Conservation (phyloP, 1,140 invertebrate species). For the Macrocentrus cingulum region DNA sequence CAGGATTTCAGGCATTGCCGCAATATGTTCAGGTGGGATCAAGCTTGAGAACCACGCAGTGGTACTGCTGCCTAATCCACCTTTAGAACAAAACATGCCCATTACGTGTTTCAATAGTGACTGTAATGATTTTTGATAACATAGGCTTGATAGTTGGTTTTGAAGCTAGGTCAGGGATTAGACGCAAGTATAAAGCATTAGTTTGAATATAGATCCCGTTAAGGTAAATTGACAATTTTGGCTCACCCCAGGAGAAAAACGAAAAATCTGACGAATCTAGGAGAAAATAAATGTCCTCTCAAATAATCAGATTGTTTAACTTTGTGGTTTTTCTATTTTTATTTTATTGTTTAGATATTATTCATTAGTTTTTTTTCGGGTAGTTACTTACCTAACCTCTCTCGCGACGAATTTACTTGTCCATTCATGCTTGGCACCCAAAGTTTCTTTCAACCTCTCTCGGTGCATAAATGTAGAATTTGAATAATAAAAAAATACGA, state of each 20-base stretch:
- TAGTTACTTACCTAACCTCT: constrained; percentile 50
- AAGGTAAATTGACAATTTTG: neutral
- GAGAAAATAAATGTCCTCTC: neutral
- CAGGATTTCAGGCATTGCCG: constrained; percentile 38
- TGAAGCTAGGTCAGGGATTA: neutral
- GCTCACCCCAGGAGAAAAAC: constrained; percentile 3
- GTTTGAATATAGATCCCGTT: neutral
- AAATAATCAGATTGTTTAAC: neutral
- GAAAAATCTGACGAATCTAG: neutral
- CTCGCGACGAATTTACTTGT: constrained; percentile 47
- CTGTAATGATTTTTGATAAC: too few species aligned
- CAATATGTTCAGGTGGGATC: constrained; percentile 42
- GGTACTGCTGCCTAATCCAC: constrained; percentile 39
- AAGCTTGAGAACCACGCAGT: constrained; percentile 42
- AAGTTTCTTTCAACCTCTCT: neutral
- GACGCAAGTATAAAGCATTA: neutral
- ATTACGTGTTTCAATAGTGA: too few species aligned
- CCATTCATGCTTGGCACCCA: constrained; percentile 42
- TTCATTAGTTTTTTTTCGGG: constrained; percentile 2
- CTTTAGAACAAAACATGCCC: constrained; percentile 34
- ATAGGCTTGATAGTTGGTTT: too few species aligned
- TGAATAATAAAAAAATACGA: neutral
- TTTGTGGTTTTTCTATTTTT: too few species aligned
- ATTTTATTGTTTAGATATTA: too few species aligned
- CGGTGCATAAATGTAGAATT: constrained; percentile 7